Evolutionary conservation across 2,113 vertebrate genomes (phyloP).

Genomic region (Python bivittatus): DNA sequence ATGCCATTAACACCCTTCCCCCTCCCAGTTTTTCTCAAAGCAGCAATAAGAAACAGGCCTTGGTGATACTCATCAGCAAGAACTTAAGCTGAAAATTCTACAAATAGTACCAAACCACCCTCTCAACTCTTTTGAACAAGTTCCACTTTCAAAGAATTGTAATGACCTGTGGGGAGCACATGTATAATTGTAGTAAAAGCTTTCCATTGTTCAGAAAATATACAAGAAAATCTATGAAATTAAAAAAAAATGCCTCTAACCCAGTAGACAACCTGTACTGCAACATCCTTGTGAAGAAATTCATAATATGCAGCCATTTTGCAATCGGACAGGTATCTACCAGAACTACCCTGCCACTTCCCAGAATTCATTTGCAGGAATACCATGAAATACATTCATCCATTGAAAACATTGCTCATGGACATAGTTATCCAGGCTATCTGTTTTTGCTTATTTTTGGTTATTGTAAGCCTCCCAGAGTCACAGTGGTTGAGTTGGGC

Average conservation of each 20-base stretch:
- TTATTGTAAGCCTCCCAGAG: background rate
- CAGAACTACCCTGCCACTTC: background rate
- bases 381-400: background rate
- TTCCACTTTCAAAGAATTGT: background rate
- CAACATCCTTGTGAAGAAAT: background rate
- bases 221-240: background rate
- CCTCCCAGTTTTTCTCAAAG: slow-evolving; percentile 16
- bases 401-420: background rate
- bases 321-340: background rate
- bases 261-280: background rate
- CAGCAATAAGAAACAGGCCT: slow-evolving; percentile 14
- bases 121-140: background rate
- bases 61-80: slow-evolving; percentile 7
- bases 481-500: background rate
- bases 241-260: background rate
- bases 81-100: background rate
- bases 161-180: background rate
- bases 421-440: background rate
- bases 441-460: background rate
- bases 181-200: background rate
- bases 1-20: slow-evolving; percentile 21
- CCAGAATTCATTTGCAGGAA: background rate
- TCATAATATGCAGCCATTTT: background rate
- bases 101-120: background rate
- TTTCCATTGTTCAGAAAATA: background rate